Base-by-base conservation (phyloP, 2,113 vertebrate genomes). In the Campylomormyrus tamandua region DNA sequence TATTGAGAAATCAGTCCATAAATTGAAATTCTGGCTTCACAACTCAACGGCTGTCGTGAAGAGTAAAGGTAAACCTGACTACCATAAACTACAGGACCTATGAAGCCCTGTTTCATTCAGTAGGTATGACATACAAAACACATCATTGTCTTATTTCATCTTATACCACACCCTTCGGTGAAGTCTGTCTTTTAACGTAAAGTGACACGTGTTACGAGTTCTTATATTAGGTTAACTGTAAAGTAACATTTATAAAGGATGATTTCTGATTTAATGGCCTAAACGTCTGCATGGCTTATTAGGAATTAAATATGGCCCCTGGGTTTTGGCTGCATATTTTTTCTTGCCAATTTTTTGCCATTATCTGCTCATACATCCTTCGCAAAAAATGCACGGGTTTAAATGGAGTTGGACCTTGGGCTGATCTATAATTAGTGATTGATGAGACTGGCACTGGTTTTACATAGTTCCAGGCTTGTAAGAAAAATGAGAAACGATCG, bases 341-440 rank as follows among this genome's bases (percentile, higher is more conserved):
- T 70, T 31, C 3, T 11, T 70, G n/a, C 9, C 10, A 27, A 13
- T 13, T 39, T 39, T 39, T 77, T 77, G 70, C 70, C 5, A 0
- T 77, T 7, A 39, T 77, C 31, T 80, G 31, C 31, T 80, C 35
- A 80, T 80, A 80, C 35, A 80, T 42, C 31, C 35, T 6, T 4
- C 1, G 15, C 70, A 77, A 17, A 80, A 39, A 42, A 19, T 39
- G 13, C 74, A 19, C 35, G 19, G 74, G 31, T 77, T 80, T 42
- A 39, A 42, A 80, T 42, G 35, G 74, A 77, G 13, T 77, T 77
- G 10, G 31, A 77, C 52, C 52, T 6, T 21, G 77, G 35, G 77
- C 77, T n/a, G 45, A 42, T 56, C 24, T 45, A 11, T 84, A 84
- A 85, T 89, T 46, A 84, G 39, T 89, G 89, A 89, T 19, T 83